Conservation (phyloP, 2,113 vertebrate species). For the human (Homo sapiens) region GRCh38 chr7:130404501-130405000, state of each 20-base stretch:
- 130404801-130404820: not conserved
- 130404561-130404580: constrained; percentile 94
- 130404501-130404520: not conserved
- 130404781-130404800: constrained; percentile 18
- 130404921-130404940: not conserved
- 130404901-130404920: not conserved
- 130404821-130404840: not conserved
- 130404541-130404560: rapidly evolving
- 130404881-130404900: not conserved
- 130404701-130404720: constrained; percentile 80
- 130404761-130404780: not conserved
- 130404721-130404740: not conserved
- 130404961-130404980: not conserved
- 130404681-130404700: constrained; percentile 80
- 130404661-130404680: constrained; percentile 75
- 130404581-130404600: constrained; percentile 66
- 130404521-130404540: not conserved
- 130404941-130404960: not conserved
- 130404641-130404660: constrained; percentile 80
- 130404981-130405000: not conserved
- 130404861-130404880: not conserved
- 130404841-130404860: not conserved
- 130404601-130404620: constrained; percentile 72
- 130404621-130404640: constrained; percentile 73
- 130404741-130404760: not conserved